Conservation (phyloP, 92 coral and sea anemone species). For the Epizoanthus scotinus region DNA sequence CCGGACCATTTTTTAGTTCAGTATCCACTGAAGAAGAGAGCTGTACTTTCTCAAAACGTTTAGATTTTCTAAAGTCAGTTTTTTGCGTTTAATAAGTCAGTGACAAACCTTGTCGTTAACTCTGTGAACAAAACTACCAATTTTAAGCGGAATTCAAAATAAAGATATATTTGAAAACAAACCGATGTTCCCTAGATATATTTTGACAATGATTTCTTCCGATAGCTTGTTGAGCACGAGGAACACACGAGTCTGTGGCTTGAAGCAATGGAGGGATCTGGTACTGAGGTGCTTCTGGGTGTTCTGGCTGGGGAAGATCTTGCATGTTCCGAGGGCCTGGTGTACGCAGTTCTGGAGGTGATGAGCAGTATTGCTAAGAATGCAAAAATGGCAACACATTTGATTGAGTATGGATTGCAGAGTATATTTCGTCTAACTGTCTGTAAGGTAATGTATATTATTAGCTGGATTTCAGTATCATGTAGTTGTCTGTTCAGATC, state of each 20-base stretch:
- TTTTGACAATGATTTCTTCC: not conserved
- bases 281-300: conserved; percentile 67
- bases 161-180: not conserved
- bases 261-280: conserved; percentile 69
- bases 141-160: not conserved
- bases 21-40: no score
- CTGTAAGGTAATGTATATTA: not conserved
- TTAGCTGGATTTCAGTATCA: no score
- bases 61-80: no score
- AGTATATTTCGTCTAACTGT: not conserved
- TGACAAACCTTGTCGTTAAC: no score
- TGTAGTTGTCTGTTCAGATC: no score
- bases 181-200: no score
- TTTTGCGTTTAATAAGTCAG: no score
- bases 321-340: conserved; percentile 41
- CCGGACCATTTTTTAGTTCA: no score
- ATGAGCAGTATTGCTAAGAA: conserved; percentile 57
- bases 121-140: no score
- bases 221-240: conserved; percentile 62
- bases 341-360: conserved; percentile 51
- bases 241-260: conserved; percentile 63
- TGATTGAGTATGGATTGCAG: conserved; percentile 36
- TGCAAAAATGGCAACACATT: conserved; percentile 57
- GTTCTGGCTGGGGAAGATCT: conserved; percentile 34
- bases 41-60: no score